phyloP scores from a whole-genome alignment of 1,140 invertebrate genomes.

The Mamestra configurata region DNA sequence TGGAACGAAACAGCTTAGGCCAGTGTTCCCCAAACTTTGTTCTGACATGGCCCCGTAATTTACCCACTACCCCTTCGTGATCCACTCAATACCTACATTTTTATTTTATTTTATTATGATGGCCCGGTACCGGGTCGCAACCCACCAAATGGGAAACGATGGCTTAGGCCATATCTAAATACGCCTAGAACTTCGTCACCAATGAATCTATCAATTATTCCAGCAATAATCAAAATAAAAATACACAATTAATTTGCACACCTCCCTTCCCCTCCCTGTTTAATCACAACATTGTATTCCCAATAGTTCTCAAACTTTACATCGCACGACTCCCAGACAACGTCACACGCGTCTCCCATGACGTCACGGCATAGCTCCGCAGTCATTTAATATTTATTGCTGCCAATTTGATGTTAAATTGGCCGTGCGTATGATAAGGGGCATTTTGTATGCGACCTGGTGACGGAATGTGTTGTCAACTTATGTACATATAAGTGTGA shows the following conservation, averaged over 20 bases:
- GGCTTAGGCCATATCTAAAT: too few species aligned
- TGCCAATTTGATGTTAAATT: constrained; percentile 13
- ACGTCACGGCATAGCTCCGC: background rate
- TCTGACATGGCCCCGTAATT: too few species aligned
- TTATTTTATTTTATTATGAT: too few species aligned
- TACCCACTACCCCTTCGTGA: too few species aligned
- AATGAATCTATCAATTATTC: too few species aligned
- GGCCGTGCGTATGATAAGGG: background rate
- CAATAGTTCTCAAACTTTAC: constrained; percentile 17
- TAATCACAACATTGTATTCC: constrained; percentile 17
- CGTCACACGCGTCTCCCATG: background rate
- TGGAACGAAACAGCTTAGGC: too few species aligned
- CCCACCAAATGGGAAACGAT: too few species aligned
- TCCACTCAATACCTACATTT: too few species aligned
- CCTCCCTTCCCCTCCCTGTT: background rate
- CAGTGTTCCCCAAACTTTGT: too few species aligned
- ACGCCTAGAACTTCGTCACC: too few species aligned
- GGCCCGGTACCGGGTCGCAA: too few species aligned
- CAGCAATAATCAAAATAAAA: too few species aligned
- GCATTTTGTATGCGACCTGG: background rate
- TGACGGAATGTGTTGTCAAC: background rate
- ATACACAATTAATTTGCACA: background rate
- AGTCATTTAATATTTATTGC: constrained; percentile 13
- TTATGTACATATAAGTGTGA: background rate
- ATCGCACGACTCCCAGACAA: background rate